Conservation (phyloP, 2,113 vertebrate species). For the Anoura caudifer region DNA sequence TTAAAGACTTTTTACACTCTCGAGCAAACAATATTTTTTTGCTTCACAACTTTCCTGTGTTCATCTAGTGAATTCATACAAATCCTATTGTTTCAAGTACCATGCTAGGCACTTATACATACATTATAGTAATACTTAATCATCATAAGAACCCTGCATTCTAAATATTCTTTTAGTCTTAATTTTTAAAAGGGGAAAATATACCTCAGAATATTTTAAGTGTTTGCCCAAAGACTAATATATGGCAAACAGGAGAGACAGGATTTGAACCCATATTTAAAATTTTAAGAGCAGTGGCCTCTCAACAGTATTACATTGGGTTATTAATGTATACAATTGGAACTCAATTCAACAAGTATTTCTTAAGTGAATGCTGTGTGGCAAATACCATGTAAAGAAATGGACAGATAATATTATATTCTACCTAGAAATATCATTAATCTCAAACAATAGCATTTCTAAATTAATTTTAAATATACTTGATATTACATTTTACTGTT, state of each 20-base stretch:
- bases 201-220: background rate
- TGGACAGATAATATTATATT: background rate
- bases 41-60: background rate
- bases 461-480: background rate
- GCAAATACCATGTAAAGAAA: background rate
- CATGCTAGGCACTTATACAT: background rate
- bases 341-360: background rate
- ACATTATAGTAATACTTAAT: background rate
- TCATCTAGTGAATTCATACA: background rate
- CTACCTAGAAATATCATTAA: background rate
- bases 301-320: background rate
- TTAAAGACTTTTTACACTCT: background rate
- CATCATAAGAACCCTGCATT: background rate
- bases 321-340: background rate
- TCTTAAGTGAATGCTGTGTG: background rate
- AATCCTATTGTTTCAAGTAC: background rate
- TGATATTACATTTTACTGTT: background rate
- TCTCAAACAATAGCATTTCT: background rate
- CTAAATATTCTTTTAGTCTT: background rate
- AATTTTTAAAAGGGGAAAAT: background rate
- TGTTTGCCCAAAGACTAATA: background rate
- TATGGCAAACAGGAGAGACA: background rate
- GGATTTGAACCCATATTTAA: background rate
- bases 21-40: background rate
- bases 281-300: background rate